phyloP scores from a whole-genome alignment of 2,113 vertebrate species.

The Sorex fumeus region DNA sequence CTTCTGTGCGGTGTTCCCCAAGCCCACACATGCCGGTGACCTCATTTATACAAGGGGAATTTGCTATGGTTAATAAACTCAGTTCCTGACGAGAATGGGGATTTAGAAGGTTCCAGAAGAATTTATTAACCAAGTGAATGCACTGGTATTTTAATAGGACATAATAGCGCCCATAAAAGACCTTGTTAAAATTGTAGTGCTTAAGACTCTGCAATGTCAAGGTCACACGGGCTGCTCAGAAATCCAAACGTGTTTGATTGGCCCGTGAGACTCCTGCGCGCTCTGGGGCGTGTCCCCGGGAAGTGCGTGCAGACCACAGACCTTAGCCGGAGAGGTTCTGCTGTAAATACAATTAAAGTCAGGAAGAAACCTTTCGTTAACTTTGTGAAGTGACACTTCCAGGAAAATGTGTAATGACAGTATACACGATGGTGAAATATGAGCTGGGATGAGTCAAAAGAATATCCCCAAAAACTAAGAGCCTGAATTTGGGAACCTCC shows the following conservation, averaged over 20 bases:
- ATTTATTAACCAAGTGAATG: conserved; percentile 51
- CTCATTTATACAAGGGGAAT: not conserved
- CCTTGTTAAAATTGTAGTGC: not conserved
- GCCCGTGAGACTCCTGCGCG: not conserved
- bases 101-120: not conserved
- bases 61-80: conserved; percentile 34
- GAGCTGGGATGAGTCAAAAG: not conserved
- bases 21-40: not conserved
- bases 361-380: not conserved
- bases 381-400: not conserved
- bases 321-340: not conserved
- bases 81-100: not conserved
- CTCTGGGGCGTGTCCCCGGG: too few species aligned
- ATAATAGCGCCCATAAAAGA: conserved; percentile 5
- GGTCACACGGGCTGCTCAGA: not conserved
- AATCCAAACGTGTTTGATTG: not conserved
- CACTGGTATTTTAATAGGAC: not conserved
- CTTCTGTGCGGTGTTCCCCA: not conserved
- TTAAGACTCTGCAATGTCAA: not conserved
- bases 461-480: not conserved
- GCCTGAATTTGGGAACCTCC: not conserved
- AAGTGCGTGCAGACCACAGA: not conserved
- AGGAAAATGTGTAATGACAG: not conserved
- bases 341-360: not conserved
- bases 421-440: not conserved